phyloP scores from a whole-genome alignment of 2,113 vertebrate genomes.

The Thoracochromis brauschi region DNA sequence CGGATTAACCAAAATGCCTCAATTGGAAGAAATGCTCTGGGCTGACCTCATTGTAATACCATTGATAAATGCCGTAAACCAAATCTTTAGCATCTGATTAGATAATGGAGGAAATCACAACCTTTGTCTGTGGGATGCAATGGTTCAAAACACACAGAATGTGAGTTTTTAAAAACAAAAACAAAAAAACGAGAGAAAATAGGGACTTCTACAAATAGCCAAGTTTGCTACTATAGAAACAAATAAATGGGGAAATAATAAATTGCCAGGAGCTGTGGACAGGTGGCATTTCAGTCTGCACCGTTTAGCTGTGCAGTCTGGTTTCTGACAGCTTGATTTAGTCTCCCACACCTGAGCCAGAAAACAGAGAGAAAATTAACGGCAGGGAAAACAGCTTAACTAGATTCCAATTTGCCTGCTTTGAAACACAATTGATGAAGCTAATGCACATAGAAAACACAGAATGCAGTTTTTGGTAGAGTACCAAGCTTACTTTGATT shows the following conservation, averaged over 20 bases:
- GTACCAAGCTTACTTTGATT: not conserved
- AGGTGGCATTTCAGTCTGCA: constrained; percentile 64
- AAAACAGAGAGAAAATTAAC: constrained; percentile 34
- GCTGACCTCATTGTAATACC: constrained; percentile 33
- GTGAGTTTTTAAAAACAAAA: not conserved
- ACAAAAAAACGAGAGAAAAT: not conserved
- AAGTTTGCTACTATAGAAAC: constrained; percentile 42
- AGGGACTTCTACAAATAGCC: constrained; percentile 16
- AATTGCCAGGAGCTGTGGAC: constrained; percentile 56
- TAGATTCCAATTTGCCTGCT: constrained; percentile 38
- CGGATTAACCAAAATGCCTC: constrained; percentile 54
- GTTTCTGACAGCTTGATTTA: constrained; percentile 68
- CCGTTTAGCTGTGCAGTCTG: constrained; percentile 62
- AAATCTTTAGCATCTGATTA: constrained; percentile 49
- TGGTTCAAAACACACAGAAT: not conserved
- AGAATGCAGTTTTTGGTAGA: not conserved
- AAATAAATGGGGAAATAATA: constrained; percentile 53
- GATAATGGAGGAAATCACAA: constrained; percentile 12
- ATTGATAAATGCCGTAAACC: constrained; percentile 38
- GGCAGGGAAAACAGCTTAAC: constrained; percentile 29
- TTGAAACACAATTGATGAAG: constrained; percentile 44
- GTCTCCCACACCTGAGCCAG: constrained; percentile 45
- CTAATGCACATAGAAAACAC: constrained; percentile 8
- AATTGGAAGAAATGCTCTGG: constrained; percentile 36
- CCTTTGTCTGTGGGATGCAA: not conserved